Base-by-base conservation (phyloP, 2,888 invertebrate genomes). In the Drosophila niveifrons region DNA sequence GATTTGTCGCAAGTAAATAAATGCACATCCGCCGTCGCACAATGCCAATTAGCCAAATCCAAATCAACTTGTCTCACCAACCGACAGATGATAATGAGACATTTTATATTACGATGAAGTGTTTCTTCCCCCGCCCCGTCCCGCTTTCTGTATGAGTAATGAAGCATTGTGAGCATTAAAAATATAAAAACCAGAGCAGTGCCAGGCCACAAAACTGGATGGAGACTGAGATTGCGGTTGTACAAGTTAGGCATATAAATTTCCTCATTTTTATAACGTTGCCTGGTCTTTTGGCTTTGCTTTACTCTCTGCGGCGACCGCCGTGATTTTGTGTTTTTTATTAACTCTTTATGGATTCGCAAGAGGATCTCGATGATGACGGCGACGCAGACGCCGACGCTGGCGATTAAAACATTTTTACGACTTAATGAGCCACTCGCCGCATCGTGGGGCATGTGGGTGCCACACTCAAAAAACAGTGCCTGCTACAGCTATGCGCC, bases 391-490 rank as follows among this genome's bases (percentile, higher is more conserved):
- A 6, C 23, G n/a, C n/a, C 66, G 64, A 67, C 58, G 70, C 41
- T 44, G 78, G 72, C 85, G 85, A 89, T 86, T 85, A 89, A 86
- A 86, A 75, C 64, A 43, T 65, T 84, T 85, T 86, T 84, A 86
- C 85, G 85, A 86, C 89, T 87, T 86, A 86, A 86, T 86, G 89
- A 86, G 88, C 89, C 89, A 87, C 88, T 87, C 84, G 82, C 72
- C 68, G 72, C 55, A 36, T 72, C 66, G 72, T 67, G 72, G 53
- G 78, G 75, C 86, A 82, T 82, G 88, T 83, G 88, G 88, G 80
- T 88, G 83, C 80, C 83, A 87, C 69, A 18, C 18, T 43, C 10
- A 58, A 43, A 11, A 29, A 17, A 11, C 34, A 17, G 10, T 23
- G 23, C 23, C 23, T 23, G 23, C 72, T 29, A 18, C 53, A 58